Evolutionary conservation across 64 coral and sea anemone species (phyloP).

Genomic region (Stichodactyla mertensii): DNA sequence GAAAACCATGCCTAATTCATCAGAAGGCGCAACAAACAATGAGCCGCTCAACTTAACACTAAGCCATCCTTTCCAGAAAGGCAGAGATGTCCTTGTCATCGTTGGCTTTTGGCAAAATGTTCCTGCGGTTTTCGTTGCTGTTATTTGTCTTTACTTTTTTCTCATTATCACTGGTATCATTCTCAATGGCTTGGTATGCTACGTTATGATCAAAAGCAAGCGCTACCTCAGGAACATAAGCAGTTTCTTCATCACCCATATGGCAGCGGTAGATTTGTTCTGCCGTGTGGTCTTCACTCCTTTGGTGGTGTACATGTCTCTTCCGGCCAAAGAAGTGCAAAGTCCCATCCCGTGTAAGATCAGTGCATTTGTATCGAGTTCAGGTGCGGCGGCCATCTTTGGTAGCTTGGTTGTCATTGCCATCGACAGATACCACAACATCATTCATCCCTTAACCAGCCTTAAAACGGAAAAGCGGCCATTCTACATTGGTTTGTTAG

Average conservation of each 20-base stretch:
- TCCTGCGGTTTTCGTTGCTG: background rate
- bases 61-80: no score
- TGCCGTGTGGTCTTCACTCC: constrained; percentile 1
- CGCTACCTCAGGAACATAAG: constrained; percentile 27
- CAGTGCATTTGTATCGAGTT: background rate
- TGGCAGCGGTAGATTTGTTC: constrained; percentile 23
- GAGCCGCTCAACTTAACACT: no score
- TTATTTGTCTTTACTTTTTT: background rate
- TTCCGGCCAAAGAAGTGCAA: background rate
- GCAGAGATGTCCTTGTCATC: background rate
- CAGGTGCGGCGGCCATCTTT: constrained; percentile 8
- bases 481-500: background rate
- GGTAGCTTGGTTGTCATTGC: constrained; percentile 23
- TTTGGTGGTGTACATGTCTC: background rate
- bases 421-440: constrained; percentile 12
- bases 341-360: background rate
- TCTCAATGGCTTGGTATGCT: constrained; percentile 26
- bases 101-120: background rate
- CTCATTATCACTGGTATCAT: constrained; percentile 37
- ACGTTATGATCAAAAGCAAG: constrained; percentile 37
- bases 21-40: no score
- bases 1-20: no score
- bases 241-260: constrained; percentile 53
- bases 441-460: constrained; percentile 10
- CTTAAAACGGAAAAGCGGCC: background rate